Conservation (phyloP, 1,140 invertebrate genomes). For the Drosophila auraria region DNA sequence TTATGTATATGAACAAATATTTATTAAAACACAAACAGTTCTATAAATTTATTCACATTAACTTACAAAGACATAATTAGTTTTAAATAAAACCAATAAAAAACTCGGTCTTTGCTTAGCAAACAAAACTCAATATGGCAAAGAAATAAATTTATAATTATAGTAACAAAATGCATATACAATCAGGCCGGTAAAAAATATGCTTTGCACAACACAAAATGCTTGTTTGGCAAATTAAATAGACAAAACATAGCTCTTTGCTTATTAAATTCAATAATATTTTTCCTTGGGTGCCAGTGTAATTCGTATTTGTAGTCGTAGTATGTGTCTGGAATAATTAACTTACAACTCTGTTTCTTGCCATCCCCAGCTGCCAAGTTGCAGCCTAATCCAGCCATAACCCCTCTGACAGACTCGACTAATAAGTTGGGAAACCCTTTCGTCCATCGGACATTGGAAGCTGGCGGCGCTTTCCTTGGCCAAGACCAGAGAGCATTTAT, state of each 20-base stretch:
- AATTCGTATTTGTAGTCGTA: neutral
- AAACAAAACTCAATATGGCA: neutral
- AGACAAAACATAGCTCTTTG: neutral
- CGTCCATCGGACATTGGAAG: constrained; percentile 59
- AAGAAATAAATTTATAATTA: neutral
- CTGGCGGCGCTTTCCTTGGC: constrained; percentile 63
- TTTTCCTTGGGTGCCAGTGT: constrained; percentile 6
- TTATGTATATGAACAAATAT: neutral
- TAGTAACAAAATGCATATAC: neutral
- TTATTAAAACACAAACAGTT: neutral
- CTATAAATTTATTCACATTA: neutral
- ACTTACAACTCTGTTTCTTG: constrained; percentile 25
- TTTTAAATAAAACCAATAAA: constrained; percentile 1
- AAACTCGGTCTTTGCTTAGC: neutral
- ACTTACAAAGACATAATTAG: constrained; percentile 7
- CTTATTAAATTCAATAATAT: neutral
- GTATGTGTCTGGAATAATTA: constrained; percentile 37
- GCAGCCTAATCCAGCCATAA: constrained; percentile 57
- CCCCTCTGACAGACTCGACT: constrained; percentile 23
- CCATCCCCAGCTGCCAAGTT: constrained; percentile 17
- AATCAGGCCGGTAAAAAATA: neutral
- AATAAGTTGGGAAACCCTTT: constrained; percentile 78
- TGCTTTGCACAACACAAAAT: neutral
- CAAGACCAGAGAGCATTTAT: constrained; percentile 44
- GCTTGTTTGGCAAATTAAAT: neutral